Evolutionary conservation across 2,113 vertebrate genomes (phyloP), one percentile per base, ranked within the genome.

Genomic region (Sapajus apella): DNA sequence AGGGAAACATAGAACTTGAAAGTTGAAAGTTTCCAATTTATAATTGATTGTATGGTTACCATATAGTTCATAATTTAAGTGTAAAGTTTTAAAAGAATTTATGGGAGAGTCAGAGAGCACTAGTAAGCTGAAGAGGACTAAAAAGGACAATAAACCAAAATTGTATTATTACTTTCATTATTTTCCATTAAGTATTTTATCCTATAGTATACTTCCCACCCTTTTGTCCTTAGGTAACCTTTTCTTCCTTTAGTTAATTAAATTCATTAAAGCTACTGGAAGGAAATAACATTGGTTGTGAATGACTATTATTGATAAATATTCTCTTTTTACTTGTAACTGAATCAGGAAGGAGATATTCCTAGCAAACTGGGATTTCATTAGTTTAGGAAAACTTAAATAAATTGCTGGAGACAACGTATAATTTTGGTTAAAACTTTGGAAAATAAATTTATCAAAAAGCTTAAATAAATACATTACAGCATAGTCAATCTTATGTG

Each of bases 1-100:
- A 89, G 32, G 21, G 43, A 96, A 96, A 87, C 25, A 84, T 1
- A 79, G 23, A 92, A 85, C 18, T 87, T 70, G 64, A 85, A 94
- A 75, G 66, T 77, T 91, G 47, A 72, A 90, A 91, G 3, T 93
- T 91, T 58, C 13, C 32, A 88, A 35, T 68, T 85, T 82, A 79
- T 30, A 64, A 0, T 66, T 77, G 25, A 70, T 81, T 55, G 23
- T n/a, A 66, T 12, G 37, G 21, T 92, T 70, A 23, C 43, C 40
- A 58, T 45, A 50, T 27, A 76, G 8, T 8, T 20, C 23, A 85
- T 52, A 84, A 81, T 56, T 91, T 77, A 91, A 93, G n/a, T 32
- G 7, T 27, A 80, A 50, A 68, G 5, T 25, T 92, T 96, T 47
- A 84, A 40, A 61, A 72, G 3, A 90, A 56, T 68, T 40, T 79